These are phyloP conservation scores for Xenops minutus DNA, from an alignment of 2,797 vertebrate genomes.

Conservation along the genomic window DNA sequence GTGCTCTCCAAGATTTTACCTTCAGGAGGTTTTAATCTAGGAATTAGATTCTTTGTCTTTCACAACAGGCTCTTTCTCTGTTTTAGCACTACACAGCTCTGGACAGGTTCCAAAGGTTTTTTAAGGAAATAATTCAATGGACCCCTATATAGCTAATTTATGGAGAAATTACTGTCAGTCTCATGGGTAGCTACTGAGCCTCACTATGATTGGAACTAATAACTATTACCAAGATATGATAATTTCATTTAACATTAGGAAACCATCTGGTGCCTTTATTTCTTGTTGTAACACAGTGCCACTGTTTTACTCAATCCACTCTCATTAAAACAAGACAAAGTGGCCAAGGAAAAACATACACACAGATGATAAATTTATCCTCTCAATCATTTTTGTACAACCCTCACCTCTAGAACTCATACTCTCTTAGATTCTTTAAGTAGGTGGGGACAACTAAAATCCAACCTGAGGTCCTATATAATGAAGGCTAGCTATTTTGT, in stretches of 20 bases:
- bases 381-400: not conserved
- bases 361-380: not conserved
- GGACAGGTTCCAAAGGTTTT: not conserved
- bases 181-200: not conserved
- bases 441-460: not conserved
- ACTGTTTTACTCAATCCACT: not conserved
- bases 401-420: not conserved
- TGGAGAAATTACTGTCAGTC: slow-evolving; percentile 14
- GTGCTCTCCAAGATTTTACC: not conserved
- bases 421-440: not conserved
- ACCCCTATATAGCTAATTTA: not conserved
- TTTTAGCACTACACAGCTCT: not conserved
- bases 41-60: not conserved
- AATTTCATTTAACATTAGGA: slow-evolving; percentile 43
- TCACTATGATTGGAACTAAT: slow-evolving; percentile 8
- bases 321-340: slow-evolving; percentile 11
- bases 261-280: slow-evolving; percentile 41
- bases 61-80: not conserved
- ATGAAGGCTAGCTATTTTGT: not conserved
- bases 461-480: not conserved
- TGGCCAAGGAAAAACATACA: not conserved
- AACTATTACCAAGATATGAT: slow-evolving; percentile 30
- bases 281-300: not conserved
- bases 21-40: not conserved
- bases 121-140: not conserved